Conservation (phyloP, 1,140 invertebrate species). For the Steinernema khuongi region DNA sequence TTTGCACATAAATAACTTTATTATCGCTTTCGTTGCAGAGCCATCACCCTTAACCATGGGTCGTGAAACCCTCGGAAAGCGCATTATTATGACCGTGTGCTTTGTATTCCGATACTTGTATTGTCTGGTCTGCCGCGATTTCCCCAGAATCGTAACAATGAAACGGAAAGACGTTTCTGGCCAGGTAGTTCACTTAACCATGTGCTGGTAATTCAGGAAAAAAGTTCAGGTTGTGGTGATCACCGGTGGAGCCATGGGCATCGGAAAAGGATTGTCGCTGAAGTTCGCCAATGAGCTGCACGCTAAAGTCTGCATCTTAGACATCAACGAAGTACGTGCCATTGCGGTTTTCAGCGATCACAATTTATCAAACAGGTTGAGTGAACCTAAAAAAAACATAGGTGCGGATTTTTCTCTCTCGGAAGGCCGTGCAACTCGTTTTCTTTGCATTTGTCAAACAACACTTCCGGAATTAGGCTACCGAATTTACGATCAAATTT, state of each 20-base stretch:
- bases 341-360: neutral
- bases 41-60: too few relatives aligned
- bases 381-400: too few relatives aligned
- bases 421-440: too few relatives aligned
- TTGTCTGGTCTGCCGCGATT: neutral
- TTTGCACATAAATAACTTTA: too few relatives aligned
- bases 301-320: constrained; percentile 18
- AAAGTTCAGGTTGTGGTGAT: constrained; percentile 24
- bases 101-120: neutral
- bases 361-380: neutral
- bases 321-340: constrained; percentile 28
- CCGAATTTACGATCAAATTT: too few relatives aligned
- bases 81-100: neutral
- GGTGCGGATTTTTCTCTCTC: too few relatives aligned
- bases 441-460: too few relatives aligned
- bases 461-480: too few relatives aligned
- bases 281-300: constrained; percentile 19
- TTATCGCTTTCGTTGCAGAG: too few relatives aligned
- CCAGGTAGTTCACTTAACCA: neutral
- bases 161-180: constrained; percentile 17
- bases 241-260: constrained; percentile 26
- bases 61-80: neutral
- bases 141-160: neutral
- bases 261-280: constrained; percentile 20
- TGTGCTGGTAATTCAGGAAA: neutral